Evolutionary conservation across 2,888 invertebrate species (phyloP).

Genomic region (Pristionchus exspectatus): DNA sequence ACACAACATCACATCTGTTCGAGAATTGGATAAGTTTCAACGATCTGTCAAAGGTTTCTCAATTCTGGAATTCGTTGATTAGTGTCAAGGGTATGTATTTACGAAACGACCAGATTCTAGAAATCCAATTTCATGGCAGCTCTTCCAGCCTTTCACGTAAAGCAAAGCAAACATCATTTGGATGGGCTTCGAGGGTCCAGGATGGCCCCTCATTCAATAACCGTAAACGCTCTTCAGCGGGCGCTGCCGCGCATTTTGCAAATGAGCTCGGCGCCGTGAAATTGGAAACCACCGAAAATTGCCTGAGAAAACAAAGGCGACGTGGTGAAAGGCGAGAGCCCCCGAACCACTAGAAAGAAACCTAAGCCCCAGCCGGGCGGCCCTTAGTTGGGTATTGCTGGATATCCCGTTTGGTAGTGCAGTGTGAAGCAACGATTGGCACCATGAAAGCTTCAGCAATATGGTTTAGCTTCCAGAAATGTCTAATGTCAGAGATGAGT

Average conservation of each 20-base stretch:
- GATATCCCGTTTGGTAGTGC: neutral
- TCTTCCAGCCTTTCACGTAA: neutral
- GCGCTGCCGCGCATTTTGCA: neutral
- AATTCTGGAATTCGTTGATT: too few species aligned
- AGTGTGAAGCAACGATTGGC: neutral
- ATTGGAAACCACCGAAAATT: neutral
- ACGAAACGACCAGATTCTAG: too few species aligned
- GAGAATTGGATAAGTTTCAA: too few species aligned
- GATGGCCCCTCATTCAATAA: neutral
- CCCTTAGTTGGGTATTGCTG: neutral
- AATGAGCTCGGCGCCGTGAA: neutral
- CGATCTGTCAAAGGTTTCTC: too few species aligned
- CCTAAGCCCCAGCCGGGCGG: neutral
- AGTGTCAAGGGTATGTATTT: too few species aligned
- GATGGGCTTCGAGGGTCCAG: too few species aligned
- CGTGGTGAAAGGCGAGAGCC: neutral
- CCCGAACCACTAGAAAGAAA: slow-evolving; percentile 1
- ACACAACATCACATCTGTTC: too few species aligned
- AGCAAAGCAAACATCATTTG: neutral
- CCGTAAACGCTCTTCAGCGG: neutral
- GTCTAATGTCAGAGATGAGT: too few species aligned
- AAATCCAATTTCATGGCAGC: neutral
- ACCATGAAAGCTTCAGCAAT: neutral
- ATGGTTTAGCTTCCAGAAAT: too few species aligned
- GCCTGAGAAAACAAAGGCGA: neutral